Evolutionary conservation across 1,140 invertebrate genomes (phyloP).

Genomic region (Nomia melanderi): DNA sequence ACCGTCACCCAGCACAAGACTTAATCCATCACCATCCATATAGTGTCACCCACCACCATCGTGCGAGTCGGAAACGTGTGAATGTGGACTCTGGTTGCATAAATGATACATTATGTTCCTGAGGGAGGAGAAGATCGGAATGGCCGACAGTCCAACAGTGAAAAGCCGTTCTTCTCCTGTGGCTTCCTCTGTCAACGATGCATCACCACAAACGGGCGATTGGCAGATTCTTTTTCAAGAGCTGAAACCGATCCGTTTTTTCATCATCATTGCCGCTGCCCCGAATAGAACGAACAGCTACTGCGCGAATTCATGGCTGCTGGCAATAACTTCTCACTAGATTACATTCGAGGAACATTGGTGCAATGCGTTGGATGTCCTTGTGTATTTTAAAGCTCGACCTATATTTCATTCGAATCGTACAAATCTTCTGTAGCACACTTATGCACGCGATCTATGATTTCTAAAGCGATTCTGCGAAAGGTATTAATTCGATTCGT

Average conservation of each 20-base stretch:
- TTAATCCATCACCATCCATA: conserved; percentile 76
- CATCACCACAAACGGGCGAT: conserved; percentile 21
- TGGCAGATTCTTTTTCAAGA: not conserved
- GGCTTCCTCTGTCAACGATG: conserved; percentile 30
- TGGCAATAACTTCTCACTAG: conserved; percentile 5
- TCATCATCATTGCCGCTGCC: not conserved
- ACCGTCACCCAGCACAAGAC: conserved; percentile 76
- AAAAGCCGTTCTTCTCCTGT: conserved; percentile 13
- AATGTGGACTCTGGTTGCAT: conserved; percentile 52
- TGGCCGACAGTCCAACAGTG: not conserved
- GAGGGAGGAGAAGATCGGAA: conserved; percentile 35
- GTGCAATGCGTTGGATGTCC: conserved; percentile 2
- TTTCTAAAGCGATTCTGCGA: not conserved
- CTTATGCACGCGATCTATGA: not conserved
- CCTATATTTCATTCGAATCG: not conserved
- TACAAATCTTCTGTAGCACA: not conserved
- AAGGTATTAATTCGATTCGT: not conserved
- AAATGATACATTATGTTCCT: conserved; percentile 59
- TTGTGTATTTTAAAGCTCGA: conserved; percentile 16
- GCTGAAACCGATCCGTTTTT: not conserved
- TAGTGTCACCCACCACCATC: conserved; percentile 69
- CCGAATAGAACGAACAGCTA: conserved; percentile 18
- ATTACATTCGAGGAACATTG: not conserved
- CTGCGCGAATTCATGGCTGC: not conserved
- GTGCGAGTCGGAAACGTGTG: conserved; percentile 50